A percentile compares a stretch with the other conserved stretches of the same genome.
Conservation (phyloP, 2,888 invertebrate genomes). For the Diploptera punctata region DNA sequence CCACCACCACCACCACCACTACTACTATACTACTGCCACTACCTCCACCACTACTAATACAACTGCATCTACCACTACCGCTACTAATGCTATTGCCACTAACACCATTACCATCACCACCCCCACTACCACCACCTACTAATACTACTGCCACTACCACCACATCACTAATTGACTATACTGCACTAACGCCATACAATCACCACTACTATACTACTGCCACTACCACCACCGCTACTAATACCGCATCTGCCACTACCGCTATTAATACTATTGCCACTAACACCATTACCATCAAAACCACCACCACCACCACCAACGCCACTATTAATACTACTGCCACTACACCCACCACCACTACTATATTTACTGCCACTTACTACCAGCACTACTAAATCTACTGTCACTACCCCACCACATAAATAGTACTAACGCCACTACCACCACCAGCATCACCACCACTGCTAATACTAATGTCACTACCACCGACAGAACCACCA, state of each 20-base stretch:
- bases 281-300: neutral
- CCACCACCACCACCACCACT: too few species aligned
- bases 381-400: neutral
- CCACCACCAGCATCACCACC: too few species aligned
- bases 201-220: neutral
- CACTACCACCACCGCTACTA: neutral
- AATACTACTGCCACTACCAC: neutral
- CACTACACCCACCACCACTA: neutral
- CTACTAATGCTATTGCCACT: neutral
- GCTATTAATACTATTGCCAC: neutral
- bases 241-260: neutral
- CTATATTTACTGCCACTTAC: neutral
- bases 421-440: too few species aligned
- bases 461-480: too few species aligned
- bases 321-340: neutral
- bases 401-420: neutral
- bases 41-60: too few species aligned
- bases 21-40: too few species aligned
- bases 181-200: neutral
- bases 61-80: neutral
- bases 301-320: too few species aligned
- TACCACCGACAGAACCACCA: too few species aligned
- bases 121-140: neutral
- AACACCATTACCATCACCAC: neutral
- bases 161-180: neutral